Base-by-base conservation (phyloP, 2,113 vertebrate genomes). In the Aptenodytes patagonicus region DNA sequence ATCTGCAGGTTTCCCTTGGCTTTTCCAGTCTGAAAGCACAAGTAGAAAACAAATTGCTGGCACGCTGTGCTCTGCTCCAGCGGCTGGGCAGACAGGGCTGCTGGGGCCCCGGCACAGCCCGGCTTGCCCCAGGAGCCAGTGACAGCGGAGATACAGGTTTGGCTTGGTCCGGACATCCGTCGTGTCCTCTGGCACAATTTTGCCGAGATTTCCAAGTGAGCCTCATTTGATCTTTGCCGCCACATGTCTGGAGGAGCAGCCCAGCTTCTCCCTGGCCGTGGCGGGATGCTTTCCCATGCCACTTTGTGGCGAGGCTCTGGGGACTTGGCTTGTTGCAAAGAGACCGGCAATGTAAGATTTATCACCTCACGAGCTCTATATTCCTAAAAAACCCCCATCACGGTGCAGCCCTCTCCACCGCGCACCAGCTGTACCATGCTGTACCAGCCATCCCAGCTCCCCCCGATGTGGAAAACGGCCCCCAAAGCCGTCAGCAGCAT, bases 211-310 rank as follows among this genome's bases (percentile, higher is more conserved):
- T 85, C 54, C 85, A 86, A 42, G 68, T 1, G 1, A 73, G 34
- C 60, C 24, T 57, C 12, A 68, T 95, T 94, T 93, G 93, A 94
- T 93, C 92, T 88, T 73, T 71, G 92, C 71, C 95, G 93, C 73
- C 78, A 73, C 92, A 88, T 0, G 79, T 61, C 82, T 90, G 76
- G 84, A 86, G 64, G 51, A 75, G 71, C 83, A 77, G 79, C 34
- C 42, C 4, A 2, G 75, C 83, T 95, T 94, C 78, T 96, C 68
- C 44, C 58, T 26, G 32, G 22, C 52, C 3, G 1, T 47, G 87
- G 28, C 2, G 3, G 52, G 87, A 51, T 64, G 36, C 49, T 89
- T 95, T 83, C 88, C 83, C 79, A n/a, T 57, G 70, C 75, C 1
- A 10, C 51, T 75, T 2, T 1, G 51, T 17, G 5, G 40, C 3